Evolutionary conservation across 2,113 vertebrate species (phyloP), one percentile per base, ranked within the genome.

Genomic region (Gallinago undulata): DNA sequence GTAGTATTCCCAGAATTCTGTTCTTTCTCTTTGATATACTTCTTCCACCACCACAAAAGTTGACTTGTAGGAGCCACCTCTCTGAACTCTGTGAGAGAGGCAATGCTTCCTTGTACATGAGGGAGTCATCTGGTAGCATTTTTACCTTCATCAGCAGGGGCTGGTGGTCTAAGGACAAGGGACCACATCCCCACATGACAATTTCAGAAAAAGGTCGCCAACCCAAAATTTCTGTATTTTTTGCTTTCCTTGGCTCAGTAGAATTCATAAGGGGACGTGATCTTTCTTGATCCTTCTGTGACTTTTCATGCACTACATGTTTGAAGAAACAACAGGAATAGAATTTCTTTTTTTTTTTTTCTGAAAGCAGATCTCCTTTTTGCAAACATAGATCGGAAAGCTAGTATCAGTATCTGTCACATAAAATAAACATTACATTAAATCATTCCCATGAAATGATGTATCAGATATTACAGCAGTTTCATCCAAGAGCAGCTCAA

Each of bases 211-310:
- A 68, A 76, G 6, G 30, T 76, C 30, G 60, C 30, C 23, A 78
- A 50, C 22, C 6, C 13, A 64, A 19, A 23, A 4, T 23, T 45
- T 33, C 50, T 48, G 2, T 33, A 23, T 47, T 56, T 57, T 72
- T 78, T 63, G 1, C 4, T 76, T 91, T 75, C 47, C 13, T 64
- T 85, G 33, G 12, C 39, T 47, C 23, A 43, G 11, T 31, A 50
- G 53, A 72, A 47, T 67, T 87, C 25, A 2, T 60, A 50, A n/a
- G 9, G 16, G 24, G 7, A 3, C 3, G 13, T 13, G 0, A 1
- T 41, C 37, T 41, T 85, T n/a, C 41, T 72, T 48, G 37, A 31
- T 48, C 55, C 31, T 8, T 66, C 56, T n/a, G 13, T 79, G 66
- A 25, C 14, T 88, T 55, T 68, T 66, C 24, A 19, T 31, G 19